Base-by-base conservation (phyloP, 2,797 vertebrate genomes). In the Adrianichthys oophorus region DNA sequence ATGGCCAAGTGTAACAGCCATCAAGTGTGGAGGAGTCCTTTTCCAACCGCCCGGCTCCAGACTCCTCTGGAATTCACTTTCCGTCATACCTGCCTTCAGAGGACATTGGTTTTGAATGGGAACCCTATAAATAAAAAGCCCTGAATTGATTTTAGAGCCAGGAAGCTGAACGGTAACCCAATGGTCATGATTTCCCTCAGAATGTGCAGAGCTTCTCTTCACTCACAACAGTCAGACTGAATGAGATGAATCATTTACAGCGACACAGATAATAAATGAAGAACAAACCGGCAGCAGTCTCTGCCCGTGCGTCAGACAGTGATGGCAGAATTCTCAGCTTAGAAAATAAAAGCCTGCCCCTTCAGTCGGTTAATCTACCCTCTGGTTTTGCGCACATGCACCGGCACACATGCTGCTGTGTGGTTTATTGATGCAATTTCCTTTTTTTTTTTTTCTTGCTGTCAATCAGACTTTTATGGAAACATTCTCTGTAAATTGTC, bases 201-300 rank as follows among this genome's bases (percentile, higher is more conserved):
- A 76, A 84, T 67, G 51, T 71, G 80, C 62, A 52, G 44, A 49
- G 48, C 57, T 55, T 79, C 64, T 57, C 63, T 79, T 76, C 65
- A 76, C 79, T 77, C 78, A 61, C 71, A 82, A 83, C 62, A 29
- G 26, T 5, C 26, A 29, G 26, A 6, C 26, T 29, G 26, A 29
- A 29, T 29, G 52, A 80, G 79, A 87, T 81, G 80, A 89, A 75
- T 86, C 83, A 84, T 89, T 89, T 85, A 88, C 78, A 79, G 80
- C 84, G 85, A 85, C 76, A 57, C 45, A 41, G 18, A 57, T 41
- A 21, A 88, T 83, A 76, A 89, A 83, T 83, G 77, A 86, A 90
- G 72, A 86, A 83, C 78, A 85, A 56, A 67, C 73, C 51, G 59
- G 62, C 57, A 52, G 79, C 66, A 68, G 83, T 74, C 78, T 72